A percentile compares a stretch with the other conserved stretches of the same genome.
Evolutionary conservation across 2,797 vertebrate genomes (phyloP).

Genomic region (Knipowitschia caucasica): DNA sequence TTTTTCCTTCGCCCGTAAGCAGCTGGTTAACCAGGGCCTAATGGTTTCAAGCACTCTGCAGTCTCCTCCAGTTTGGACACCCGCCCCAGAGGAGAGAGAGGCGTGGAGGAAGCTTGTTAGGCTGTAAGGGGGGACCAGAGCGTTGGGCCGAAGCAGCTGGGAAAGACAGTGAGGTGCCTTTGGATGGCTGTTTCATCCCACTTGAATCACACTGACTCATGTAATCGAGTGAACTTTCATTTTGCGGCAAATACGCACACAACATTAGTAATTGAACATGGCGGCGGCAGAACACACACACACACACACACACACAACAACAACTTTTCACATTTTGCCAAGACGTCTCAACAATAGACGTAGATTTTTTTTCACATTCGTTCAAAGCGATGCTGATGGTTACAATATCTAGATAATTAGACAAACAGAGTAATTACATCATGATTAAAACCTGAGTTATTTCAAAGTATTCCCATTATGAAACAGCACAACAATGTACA

Average conservation of each 20-base stretch:
- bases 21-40: constrained; percentile 57
- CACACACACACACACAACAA: constrained; percentile 24
- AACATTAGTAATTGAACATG: constrained; percentile 34
- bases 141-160: constrained; percentile 46
- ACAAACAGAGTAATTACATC: constrained; percentile 64
- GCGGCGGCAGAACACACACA: constrained; percentile 29
- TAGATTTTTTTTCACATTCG: constrained; percentile 59
- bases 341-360: constrained; percentile 41
- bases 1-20: constrained; percentile 35
- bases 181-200: constrained; percentile 67
- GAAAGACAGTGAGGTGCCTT: constrained; percentile 36
- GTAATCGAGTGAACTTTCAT: constrained; percentile 25
- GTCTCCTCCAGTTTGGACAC: constrained; percentile 43
- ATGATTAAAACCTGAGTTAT: constrained; percentile 85
- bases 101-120: constrained; percentile 40
- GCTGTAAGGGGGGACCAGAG: constrained; percentile 30
- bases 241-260: constrained; percentile 37
- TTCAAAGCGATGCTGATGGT: constrained; percentile 62
- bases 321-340: constrained; percentile 26
- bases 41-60: constrained; percentile 42
- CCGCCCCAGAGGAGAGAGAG: constrained; percentile 36
- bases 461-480: constrained; percentile 74
- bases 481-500: constrained; percentile 78
- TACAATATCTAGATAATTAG: constrained; percentile 62
- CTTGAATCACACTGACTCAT: constrained; percentile 42